Conservation (phyloP, 2,797 vertebrate genomes). For the Epinephelus coioides region DNA sequence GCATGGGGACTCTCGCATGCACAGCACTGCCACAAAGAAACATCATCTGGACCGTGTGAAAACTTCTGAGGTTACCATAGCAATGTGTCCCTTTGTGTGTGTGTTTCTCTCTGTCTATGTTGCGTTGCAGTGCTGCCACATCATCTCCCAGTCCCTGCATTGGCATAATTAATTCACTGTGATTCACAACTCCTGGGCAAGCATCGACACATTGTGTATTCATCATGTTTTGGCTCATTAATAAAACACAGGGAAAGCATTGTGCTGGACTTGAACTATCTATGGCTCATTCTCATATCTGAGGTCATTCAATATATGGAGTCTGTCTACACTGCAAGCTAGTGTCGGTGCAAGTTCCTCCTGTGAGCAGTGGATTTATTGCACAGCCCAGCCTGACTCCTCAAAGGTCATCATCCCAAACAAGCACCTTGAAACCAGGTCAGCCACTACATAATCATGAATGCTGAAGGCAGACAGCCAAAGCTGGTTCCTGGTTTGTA, state of each 20-base stretch:
- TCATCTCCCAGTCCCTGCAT: constrained; percentile 57
- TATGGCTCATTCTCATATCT: constrained; percentile 9
- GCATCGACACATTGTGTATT: constrained; percentile 60
- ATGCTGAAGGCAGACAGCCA: neutral
- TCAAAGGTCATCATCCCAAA: constrained; percentile 44
- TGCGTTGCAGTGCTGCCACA: constrained; percentile 53
- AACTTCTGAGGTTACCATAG: constrained; percentile 81
- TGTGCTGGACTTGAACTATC: constrained; percentile 23
- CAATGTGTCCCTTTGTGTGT: constrained; percentile 61
- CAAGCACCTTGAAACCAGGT: constrained; percentile 43
- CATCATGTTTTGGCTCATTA: constrained; percentile 60
- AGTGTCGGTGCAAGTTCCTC: neutral
- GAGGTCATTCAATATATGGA: constrained; percentile 17
- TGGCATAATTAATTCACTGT: constrained; percentile 74
- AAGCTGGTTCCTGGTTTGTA: neutral
- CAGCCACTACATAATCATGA: constrained; percentile 1
- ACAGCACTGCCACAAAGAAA: constrained; percentile 67
- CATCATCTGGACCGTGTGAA: constrained; percentile 78
- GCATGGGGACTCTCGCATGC: constrained; percentile 54
- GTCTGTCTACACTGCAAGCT: constrained; percentile 8
- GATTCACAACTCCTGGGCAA: constrained; percentile 71
- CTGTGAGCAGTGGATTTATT: constrained; percentile 33
- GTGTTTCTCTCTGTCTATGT: constrained; percentile 17
- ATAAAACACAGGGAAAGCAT: constrained; percentile 47
- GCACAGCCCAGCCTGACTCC: constrained; percentile 17